These are phyloP conservation scores for Bursaphelenchus okinawaensis DNA, from an alignment of 2,888 invertebrate genomes.

Conservation along the genomic window DNA sequence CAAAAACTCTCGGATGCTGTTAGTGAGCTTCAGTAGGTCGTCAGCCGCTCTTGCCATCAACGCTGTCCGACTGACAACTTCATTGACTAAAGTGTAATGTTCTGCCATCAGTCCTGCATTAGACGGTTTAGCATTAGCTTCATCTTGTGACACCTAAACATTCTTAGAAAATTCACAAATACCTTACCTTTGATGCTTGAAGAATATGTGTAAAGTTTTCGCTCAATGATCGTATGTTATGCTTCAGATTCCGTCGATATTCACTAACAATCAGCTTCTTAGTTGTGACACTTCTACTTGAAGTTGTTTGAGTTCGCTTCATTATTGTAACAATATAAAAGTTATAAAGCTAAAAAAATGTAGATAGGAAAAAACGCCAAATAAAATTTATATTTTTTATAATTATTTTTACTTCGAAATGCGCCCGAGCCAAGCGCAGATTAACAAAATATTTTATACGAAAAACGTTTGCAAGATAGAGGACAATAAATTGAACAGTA, in stretches of 20 bases:
- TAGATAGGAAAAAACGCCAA: no score
- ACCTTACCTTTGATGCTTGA: slow-evolving; percentile 44
- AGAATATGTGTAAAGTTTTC: slow-evolving; percentile 86
- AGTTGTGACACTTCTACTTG: slow-evolving; percentile 57
- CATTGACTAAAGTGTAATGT: slow-evolving; percentile 37
- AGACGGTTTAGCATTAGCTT: slow-evolving; percentile 36
- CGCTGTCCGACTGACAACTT: slow-evolving; percentile 45
- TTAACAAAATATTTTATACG: no score
- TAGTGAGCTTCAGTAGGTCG: slow-evolving; percentile 89
- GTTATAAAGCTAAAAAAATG: no score
- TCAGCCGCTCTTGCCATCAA: slow-evolving; percentile 75
- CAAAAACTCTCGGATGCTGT: slow-evolving; percentile 93
- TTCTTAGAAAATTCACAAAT: not conserved
- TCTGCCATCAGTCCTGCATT: slow-evolving; percentile 43
- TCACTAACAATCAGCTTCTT: slow-evolving; percentile 91
- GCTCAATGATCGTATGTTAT: slow-evolving; percentile 91
- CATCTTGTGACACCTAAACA: slow-evolving; percentile 30
- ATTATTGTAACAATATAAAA: not conserved
- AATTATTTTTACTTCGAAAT: no score
- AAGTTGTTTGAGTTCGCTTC: not conserved
- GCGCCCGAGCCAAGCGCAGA: no score
- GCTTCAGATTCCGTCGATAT: slow-evolving; percentile 85
- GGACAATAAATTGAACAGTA: not conserved
- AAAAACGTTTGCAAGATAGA: no score
- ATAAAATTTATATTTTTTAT: no score